A percentile compares a stretch with the other conserved stretches of the same genome.
Conservation (phyloP, 1,140 invertebrate genomes). For the Polyergus mexicanus region DNA sequence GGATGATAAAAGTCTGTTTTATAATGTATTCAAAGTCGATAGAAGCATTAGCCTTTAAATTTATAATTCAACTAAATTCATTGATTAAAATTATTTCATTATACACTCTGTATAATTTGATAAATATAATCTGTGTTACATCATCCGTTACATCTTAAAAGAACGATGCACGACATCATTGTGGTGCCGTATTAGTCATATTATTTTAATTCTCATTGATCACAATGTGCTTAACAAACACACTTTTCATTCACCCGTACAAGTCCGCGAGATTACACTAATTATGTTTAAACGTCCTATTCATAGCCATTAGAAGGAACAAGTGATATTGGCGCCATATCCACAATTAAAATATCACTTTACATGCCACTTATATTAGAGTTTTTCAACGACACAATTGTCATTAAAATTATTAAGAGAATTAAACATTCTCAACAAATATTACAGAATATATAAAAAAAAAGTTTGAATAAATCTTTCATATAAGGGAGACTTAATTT, state of each 20-base stretch:
- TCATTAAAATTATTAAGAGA: not conserved
- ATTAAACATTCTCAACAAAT: not conserved
- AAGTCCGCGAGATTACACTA: constrained; percentile 46
- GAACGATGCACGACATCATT: not conserved
- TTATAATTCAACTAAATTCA: not conserved
- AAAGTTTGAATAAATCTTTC: not conserved
- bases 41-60: not conserved
- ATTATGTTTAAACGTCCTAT: constrained; percentile 33
- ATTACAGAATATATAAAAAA: not conserved
- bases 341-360: constrained; percentile 16
- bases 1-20: not conserved
- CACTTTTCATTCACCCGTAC: not conserved
- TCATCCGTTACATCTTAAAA: not conserved
- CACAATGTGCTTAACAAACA: constrained; percentile 15
- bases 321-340: not conserved
- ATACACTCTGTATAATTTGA: not conserved
- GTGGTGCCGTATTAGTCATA: constrained; percentile 31
- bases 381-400: not conserved
- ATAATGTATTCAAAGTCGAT: not conserved
- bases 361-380: not conserved
- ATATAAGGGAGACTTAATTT: not conserved
- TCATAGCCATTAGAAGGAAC: not conserved
- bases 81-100: not conserved
- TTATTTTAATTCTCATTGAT: constrained; percentile 43
- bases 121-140: not conserved